Evolutionary conservation across 2,888 invertebrate species (phyloP).

Genomic region (Calameuta idolon): DNA sequence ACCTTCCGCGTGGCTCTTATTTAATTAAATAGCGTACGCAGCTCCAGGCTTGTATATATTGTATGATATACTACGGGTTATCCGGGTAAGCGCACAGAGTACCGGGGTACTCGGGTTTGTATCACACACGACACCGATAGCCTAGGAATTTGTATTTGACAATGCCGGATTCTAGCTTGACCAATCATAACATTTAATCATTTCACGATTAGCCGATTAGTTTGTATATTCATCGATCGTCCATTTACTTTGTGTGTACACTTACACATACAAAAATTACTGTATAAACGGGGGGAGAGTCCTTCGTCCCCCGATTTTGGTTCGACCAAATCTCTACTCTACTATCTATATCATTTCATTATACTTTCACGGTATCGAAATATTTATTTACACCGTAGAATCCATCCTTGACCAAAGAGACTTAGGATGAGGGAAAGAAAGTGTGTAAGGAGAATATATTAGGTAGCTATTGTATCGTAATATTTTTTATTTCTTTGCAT

Average conservation of each 20-base stretch:
- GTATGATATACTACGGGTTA: not conserved
- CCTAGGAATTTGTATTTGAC: conserved; percentile 37
- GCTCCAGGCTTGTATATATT: not conserved
- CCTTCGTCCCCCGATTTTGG: not conserved
- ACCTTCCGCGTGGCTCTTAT: not conserved
- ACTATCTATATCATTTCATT: not conserved
- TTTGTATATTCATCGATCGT: conserved; percentile 7
- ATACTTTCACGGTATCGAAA: not conserved
- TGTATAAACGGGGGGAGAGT: not conserved
- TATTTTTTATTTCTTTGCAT: not conserved
- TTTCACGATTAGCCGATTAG: not conserved
- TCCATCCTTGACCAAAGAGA: not conserved
- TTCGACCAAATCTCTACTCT: not conserved
- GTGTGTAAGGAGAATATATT: not conserved
- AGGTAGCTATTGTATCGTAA: not conserved
- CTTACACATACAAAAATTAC: not conserved
- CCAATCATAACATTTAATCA: conserved; percentile 17
- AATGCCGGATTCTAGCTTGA: conserved; percentile 31
- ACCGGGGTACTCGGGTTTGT: not conserved
- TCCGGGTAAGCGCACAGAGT: not conserved
- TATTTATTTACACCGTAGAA: not conserved
- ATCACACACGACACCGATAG: conserved; percentile 30
- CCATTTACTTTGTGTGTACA: conserved; percentile 9
- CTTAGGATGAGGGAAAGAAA: not conserved
- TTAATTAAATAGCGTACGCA: not conserved